Evolutionary conservation across 1,140 invertebrate genomes (phyloP).

Genomic region (Apis dorsata): DNA sequence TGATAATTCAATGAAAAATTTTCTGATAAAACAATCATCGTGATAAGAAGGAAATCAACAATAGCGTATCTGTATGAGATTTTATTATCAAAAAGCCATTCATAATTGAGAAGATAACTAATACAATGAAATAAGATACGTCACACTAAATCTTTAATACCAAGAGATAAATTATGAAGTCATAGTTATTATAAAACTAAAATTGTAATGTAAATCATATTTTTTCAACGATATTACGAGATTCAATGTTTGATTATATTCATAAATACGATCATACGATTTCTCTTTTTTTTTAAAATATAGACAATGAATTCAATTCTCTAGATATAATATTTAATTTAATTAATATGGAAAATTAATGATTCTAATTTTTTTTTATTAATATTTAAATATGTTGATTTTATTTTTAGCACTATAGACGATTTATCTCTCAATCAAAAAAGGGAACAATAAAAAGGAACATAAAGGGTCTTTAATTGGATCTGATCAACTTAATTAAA

Average conservation of each 20-base stretch:
- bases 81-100: slow-evolving; percentile 1
- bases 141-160: background rate
- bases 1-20: slow-evolving; percentile 7
- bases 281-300: no score
- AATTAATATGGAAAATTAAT: background rate
- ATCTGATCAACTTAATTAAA: slow-evolving; percentile 37
- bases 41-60: background rate
- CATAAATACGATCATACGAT: no score
- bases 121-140: background rate
- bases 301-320: background rate
- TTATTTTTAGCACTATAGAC: background rate
- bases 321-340: background rate
- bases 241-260: no score
- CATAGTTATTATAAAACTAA: no score
- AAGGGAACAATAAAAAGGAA: background rate
- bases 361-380: background rate
- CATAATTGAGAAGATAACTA: background rate
- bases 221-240: no score
- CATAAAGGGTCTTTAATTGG: slow-evolving; percentile 16
- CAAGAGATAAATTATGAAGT: background rate
- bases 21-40: background rate
- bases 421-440: background rate
- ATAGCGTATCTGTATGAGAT: background rate
- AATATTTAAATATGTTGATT: background rate
- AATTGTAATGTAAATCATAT: no score